These are phyloP conservation scores for Pycnonotus jocosus DNA, from an alignment of 2,113 vertebrate genomes.

Conservation along the genomic window DNA sequence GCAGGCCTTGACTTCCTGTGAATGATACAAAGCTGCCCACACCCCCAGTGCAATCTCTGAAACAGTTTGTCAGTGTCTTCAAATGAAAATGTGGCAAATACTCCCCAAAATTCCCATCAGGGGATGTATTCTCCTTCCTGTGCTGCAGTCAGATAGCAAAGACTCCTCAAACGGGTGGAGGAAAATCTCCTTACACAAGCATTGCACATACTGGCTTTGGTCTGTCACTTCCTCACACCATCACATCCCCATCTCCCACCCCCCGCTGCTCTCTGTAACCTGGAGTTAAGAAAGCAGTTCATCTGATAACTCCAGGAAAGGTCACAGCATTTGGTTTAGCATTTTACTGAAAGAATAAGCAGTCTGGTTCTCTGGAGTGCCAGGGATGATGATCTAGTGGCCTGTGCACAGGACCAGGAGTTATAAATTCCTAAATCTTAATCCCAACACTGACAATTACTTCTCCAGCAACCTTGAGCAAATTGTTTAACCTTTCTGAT, in stretches of 20 bases:
- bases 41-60: neutral
- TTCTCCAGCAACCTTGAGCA: neutral
- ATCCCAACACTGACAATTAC: slow-evolving; percentile 34
- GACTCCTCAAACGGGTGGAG: neutral
- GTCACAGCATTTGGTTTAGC: neutral
- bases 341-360: slow-evolving; percentile 31
- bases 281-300: neutral
- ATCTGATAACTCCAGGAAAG: slow-evolving; percentile 20
- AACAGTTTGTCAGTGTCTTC: neutral
- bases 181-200: neutral
- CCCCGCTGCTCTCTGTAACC: neutral
- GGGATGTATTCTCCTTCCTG: neutral
- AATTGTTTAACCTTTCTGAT: slow-evolving; percentile 31
- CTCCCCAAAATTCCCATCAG: neutral
- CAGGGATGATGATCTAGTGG: neutral
- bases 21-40: neutral
- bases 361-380: neutral
- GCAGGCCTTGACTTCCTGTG: neutral
- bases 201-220: neutral
- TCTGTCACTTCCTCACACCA: neutral
- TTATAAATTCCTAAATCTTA: slow-evolving; percentile 45
- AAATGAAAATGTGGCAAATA: neutral
- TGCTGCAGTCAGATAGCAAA: neutral
- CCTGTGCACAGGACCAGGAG: neutral
- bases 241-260: neutral